These are phyloP conservation scores for Oithona nana DNA, from an alignment of 2,888 invertebrate species.

Conservation along the genomic window DNA sequence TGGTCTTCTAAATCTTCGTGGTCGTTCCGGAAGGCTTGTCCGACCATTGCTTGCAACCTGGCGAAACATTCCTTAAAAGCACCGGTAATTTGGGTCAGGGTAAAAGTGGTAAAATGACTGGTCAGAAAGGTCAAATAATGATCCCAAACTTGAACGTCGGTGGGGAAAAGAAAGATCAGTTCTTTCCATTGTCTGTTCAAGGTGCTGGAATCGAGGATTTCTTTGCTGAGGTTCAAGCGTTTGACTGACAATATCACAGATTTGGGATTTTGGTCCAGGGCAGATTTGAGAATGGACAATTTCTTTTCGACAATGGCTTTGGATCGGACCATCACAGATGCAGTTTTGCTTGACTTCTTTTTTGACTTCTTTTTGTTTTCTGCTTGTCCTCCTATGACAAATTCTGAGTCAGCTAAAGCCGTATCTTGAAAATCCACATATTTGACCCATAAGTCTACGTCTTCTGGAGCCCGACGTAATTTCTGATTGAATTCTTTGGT, in stretches of 20 bases:
- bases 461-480: background rate
- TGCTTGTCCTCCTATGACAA: background rate
- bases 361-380: background rate
- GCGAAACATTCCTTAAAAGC: background rate
- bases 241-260: conserved; percentile 12
- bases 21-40: background rate
- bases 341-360: background rate
- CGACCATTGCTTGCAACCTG: background rate
- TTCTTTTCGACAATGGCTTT: conserved; percentile 13
- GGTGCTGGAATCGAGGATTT: conserved; percentile 8
- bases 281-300: conserved; percentile 9
- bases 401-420: background rate
- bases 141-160: conserved; percentile 8
- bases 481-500: conserved; percentile 9
- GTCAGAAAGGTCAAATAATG: conserved; percentile 10
- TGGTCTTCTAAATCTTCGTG: background rate
- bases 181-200: conserved; percentile 16
- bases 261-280: conserved; percentile 13
- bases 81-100: background rate
- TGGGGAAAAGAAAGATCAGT: conserved; percentile 14
- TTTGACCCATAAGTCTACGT: conserved; percentile 2
- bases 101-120: conserved; percentile 9
- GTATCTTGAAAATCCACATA: conserved; percentile 14
- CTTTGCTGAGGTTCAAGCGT: conserved; percentile 10
- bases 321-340: background rate